Evolutionary conservation across 1,140 invertebrate genomes (phyloP).

Genomic region (Caenorhabditis tropicalis): DNA sequence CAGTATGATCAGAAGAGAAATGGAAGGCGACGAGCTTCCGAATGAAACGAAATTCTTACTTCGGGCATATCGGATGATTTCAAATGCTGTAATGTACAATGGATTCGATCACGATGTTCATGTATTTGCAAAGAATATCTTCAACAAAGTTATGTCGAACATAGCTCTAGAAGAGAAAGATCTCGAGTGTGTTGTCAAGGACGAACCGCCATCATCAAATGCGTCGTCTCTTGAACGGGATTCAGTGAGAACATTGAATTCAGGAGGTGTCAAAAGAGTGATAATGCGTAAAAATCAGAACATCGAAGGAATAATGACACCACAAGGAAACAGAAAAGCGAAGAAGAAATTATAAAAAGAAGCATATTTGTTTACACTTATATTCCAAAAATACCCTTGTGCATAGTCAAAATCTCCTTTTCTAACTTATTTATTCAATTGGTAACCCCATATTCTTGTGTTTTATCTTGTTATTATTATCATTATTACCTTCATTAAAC

Average conservation of each 20-base stretch:
- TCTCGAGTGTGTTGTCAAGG: too few species aligned
- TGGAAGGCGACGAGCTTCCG: background rate
- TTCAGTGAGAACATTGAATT: background rate
- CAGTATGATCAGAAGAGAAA: background rate
- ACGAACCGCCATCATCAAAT: background rate
- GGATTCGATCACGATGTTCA: conserved; percentile 22
- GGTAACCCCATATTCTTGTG: too few species aligned
- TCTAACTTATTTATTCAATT: too few species aligned
- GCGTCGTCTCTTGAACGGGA: background rate
- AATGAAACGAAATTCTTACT: background rate
- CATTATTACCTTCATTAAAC: too few species aligned
- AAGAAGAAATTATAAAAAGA: background rate
- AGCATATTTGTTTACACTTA: too few species aligned
- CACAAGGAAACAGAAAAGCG: background rate
- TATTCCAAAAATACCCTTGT: too few species aligned
- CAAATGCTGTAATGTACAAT: conserved; percentile 4
- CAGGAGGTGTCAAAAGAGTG: background rate
- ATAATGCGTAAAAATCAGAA: background rate
- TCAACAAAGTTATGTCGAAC: background rate
- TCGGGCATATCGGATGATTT: background rate
- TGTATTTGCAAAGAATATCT: background rate
- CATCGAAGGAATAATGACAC: background rate
- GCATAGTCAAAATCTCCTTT: too few species aligned
- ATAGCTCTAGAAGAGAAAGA: too few species aligned
- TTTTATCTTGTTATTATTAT: too few species aligned